phyloP scores from a whole-genome alignment of 1,140 invertebrate genomes.

The Apocrypta bakeri region DNA sequence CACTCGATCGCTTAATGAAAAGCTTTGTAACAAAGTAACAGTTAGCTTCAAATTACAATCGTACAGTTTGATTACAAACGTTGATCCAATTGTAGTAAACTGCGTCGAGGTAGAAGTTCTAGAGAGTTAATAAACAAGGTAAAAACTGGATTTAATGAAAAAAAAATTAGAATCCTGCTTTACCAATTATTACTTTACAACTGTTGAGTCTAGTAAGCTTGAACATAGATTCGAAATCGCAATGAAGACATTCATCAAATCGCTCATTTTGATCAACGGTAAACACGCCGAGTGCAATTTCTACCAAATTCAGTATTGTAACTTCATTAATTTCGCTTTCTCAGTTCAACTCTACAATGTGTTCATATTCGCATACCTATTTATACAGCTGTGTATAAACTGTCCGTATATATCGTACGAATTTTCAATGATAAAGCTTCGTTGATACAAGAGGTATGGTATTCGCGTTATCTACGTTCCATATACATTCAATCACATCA shows the following conservation, averaged over 20 bases:
- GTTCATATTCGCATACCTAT: background rate
- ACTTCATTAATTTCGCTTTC: conserved; percentile 4
- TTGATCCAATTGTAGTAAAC: background rate
- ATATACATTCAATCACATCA: conserved; percentile 7
- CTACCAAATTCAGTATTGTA: conserved; percentile 6
- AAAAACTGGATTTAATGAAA: background rate
- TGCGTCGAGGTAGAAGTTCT: background rate
- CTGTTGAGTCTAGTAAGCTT: no score
- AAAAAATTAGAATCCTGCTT: background rate
- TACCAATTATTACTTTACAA: background rate
- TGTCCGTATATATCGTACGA: background rate
- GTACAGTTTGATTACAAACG: background rate
- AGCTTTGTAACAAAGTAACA: background rate
- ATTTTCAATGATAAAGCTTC: conserved; percentile 22
- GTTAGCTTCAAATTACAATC: background rate
- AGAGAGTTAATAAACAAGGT: background rate
- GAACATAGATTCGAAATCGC: background rate
- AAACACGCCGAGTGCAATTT: background rate
- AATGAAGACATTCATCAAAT: background rate
- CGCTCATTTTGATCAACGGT: conserved; percentile 19
- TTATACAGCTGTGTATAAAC: background rate
- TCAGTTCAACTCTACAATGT: background rate
- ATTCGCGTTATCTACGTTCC: no score
- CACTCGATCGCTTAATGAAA: background rate
- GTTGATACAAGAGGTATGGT: background rate